Conservation (phyloP, 1,140 invertebrate genomes). For the Linepithema humile region DNA sequence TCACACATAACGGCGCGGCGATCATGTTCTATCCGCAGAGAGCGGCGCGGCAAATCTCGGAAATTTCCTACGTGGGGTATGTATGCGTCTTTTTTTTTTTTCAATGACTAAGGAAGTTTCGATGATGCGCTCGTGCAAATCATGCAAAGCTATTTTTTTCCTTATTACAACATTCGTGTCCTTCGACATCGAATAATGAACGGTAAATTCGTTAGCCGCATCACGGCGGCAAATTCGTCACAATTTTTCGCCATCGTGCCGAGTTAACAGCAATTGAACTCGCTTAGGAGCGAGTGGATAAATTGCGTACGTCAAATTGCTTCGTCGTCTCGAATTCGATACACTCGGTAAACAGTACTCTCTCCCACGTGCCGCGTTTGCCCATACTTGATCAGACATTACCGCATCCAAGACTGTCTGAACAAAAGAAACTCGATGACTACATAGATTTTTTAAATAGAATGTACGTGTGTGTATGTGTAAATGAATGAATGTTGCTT, state of each 20-base stretch:
- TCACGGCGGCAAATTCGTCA: neutral
- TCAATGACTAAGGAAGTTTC: neutral
- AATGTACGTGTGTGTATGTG: neutral
- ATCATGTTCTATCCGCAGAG: conserved; percentile 73
- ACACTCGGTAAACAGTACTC: neutral
- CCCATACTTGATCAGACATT: neutral
- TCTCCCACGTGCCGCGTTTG: conserved; percentile 12
- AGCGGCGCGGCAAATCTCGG: conserved; percentile 81
- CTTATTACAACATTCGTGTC: neutral
- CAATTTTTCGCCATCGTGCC: neutral
- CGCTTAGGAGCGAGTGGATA: neutral
- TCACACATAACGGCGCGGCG: neutral
- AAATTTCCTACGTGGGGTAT: conserved; percentile 83
- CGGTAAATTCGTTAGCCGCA: neutral
- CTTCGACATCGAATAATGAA: neutral
- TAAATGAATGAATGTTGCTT: too few relatives aligned
- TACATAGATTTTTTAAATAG: neutral
- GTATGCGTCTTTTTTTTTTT: conserved; percentile 49
- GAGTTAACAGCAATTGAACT: neutral
- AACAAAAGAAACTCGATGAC: neutral
- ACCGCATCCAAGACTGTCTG: conserved; percentile 3
- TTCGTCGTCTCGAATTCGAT: conserved; percentile 26
- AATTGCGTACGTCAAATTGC: neutral
- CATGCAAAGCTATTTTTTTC: neutral
- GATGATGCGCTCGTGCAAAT: neutral